Percentiles rank a stretch among this genome's conserved stretches.
Conservation (phyloP, 2,113 vertebrate genomes). For the Sapayoa aenigma region DNA sequence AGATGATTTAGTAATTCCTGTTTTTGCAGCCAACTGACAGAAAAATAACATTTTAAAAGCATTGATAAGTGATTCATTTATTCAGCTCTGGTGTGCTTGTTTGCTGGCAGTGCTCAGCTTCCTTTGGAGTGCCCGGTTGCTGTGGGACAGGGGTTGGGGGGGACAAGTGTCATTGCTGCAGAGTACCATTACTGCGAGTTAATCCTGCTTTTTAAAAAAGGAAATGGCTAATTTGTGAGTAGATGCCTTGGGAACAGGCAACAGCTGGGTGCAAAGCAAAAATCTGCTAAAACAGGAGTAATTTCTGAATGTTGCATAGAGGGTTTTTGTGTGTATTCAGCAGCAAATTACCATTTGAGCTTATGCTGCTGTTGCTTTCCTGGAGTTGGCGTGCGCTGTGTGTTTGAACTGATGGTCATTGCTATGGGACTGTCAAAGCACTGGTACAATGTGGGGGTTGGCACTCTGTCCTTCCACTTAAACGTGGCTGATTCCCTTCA, state of each 20-base stretch:
- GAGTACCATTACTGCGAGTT: neutral
- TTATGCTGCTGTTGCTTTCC: neutral
- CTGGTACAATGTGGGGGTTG: neutral
- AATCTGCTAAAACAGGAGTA: neutral
- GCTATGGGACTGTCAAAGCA: neutral
- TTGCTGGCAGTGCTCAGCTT: neutral
- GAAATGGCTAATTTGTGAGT: neutral
- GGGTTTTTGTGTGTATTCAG: neutral
- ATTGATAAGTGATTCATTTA: neutral
- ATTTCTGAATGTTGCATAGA: neutral
- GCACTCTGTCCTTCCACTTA: neutral
- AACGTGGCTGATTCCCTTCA: neutral
- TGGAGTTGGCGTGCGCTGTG: neutral
- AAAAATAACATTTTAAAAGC: neutral
- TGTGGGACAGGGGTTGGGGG: neutral
- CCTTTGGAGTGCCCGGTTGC: neutral
- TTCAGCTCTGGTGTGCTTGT: neutral
- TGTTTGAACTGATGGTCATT: neutral
- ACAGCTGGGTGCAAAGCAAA: neutral
- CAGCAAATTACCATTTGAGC: neutral
- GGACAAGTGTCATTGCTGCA: neutral
- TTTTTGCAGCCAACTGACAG: neutral
- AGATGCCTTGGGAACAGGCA: neutral
- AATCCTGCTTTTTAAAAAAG: neutral
- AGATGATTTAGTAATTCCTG: neutral